Evolutionary conservation across 2,797 vertebrate genomes (phyloP), one percentile per base, ranked within the genome.

Genomic region (Mormyrops attenuatus): DNA sequence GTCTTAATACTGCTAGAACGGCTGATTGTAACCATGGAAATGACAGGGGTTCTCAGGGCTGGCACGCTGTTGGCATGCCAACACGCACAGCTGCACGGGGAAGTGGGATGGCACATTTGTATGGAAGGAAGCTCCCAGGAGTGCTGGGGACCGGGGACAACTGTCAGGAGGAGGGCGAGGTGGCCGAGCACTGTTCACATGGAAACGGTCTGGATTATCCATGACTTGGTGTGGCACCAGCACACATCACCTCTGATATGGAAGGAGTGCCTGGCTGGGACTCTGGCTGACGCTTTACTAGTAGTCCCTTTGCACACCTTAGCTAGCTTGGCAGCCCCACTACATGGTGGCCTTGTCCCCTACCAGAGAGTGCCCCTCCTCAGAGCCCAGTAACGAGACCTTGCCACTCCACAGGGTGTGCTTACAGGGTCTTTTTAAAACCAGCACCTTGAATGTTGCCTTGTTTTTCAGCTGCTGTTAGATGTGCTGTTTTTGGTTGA

Each of bases 51-150:
- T 49, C 50, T 87, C 69, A 89, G 66, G 91, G 88, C 89, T 85
- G 52, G 85, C 17, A 88, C 88, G 85, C 82, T 38, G 90, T 93
- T 90, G 91, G 88, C 91, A 93, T 92, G 92, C 91, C 92, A 89
- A 93, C 92, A 3, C 86, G 2, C 90, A 77, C 49, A 53, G 84
- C 82, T 26, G 47, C 47, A 49, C 3, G 77, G 84, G 15, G 77
- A 88, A 88, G 15, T 41, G 26, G 73, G 17, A 9, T 69, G 44
- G 63, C 60, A 17, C 69, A 66, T 84, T 44, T 26, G 30, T 63
- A 44, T 60, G 50, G 44, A 80, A 85, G 88, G 77, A 55, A 88
- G 87, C 87, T 88, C 66, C 57, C 66, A 50, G 66, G 49, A 85
- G 38, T 57, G 3, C n/a, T 49, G 30, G 34, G 85, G 11, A 52